Evolutionary conservation across 2,888 invertebrate genomes (phyloP).

Genomic region (Cephus pygmeus): DNA sequence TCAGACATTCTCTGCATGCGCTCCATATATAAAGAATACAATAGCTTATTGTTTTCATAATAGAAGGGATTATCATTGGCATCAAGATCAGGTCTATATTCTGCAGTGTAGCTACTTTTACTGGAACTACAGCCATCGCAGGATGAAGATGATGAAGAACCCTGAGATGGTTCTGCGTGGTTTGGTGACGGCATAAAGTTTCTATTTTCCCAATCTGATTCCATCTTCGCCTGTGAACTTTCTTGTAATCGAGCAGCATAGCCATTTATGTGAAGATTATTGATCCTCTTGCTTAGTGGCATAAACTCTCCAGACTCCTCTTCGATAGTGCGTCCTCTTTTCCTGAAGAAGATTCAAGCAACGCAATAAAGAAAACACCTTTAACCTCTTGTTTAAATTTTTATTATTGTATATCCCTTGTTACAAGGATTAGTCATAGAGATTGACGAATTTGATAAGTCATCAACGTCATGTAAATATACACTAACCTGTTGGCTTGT

Average conservation of each 20-base stretch:
- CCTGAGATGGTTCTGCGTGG: conserved; percentile 58
- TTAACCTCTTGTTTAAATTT: neutral
- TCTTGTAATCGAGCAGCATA: conserved; percentile 52
- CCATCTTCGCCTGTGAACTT: conserved; percentile 43
- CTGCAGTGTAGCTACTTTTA: conserved; percentile 52
- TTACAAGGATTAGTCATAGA: neutral
- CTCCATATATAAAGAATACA: conserved; percentile 87
- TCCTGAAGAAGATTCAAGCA: conserved; percentile 69
- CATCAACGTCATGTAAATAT: conserved; percentile 37
- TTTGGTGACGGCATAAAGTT: conserved; percentile 58
- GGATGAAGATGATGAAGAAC: conserved; percentile 45
- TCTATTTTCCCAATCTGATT: conserved; percentile 52
- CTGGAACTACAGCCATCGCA: conserved; percentile 57
- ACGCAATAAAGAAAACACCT: conserved; percentile 3
- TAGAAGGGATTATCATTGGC: conserved; percentile 86
- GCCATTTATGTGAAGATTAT: conserved; percentile 84
- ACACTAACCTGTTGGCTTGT: conserved; percentile 58
- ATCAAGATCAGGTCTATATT: conserved; percentile 81
- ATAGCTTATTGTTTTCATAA: conserved; percentile 84
- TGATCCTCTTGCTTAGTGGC: conserved; percentile 90
- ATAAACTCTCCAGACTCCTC: conserved; percentile 85
- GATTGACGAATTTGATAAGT: conserved; percentile 27
- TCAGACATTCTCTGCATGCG: conserved; percentile 74
- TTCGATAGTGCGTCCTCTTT: conserved; percentile 75
- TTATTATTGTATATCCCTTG: conserved; percentile 29